Percentiles rank a stretch among this genome's conserved stretches.
Conservation (phyloP, 2,797 vertebrate species). For the Dermochelys coriacea region DNA sequence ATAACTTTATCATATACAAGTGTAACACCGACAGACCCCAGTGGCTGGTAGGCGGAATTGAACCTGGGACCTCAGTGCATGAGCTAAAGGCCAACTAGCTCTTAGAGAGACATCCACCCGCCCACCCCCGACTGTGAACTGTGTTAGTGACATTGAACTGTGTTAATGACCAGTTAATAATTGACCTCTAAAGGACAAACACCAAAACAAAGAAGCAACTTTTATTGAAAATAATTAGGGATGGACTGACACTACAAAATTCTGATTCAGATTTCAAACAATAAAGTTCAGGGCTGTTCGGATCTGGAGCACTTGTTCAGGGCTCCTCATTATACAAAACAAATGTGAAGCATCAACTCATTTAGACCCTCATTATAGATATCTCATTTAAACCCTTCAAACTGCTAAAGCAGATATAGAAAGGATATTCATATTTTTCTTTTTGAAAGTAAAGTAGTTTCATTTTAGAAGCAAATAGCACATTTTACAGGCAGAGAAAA, state of each 20-base stretch:
- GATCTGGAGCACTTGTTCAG: not conserved
- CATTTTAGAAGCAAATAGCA: conserved; percentile 18
- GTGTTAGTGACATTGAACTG: not conserved
- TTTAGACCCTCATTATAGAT: not conserved
- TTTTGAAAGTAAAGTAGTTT: not conserved
- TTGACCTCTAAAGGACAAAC: not conserved
- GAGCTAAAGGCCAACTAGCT: too few relatives aligned
- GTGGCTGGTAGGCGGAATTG: too few relatives aligned
- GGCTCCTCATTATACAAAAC: not conserved
- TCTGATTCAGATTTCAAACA: not conserved
- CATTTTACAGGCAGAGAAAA: not conserved
- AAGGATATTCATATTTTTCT: not conserved
- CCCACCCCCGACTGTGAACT: not conserved
- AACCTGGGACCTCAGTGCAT: too few relatives aligned
- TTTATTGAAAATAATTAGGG: conserved; percentile 1
- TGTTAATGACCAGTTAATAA: not conserved
- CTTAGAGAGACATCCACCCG: too few relatives aligned
- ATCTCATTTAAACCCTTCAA: not conserved
- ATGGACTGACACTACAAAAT: not conserved
- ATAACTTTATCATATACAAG: not conserved
- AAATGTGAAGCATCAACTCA: not conserved
- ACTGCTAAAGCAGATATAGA: not conserved
- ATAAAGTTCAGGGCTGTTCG: not conserved
- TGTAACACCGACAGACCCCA: not conserved
- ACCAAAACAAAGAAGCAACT: not conserved